A percentile compares a stretch with the other conserved stretches of the same genome.
phyloP scores from a whole-genome alignment of 2,888 invertebrate species.

The Diaperis boleti region DNA sequence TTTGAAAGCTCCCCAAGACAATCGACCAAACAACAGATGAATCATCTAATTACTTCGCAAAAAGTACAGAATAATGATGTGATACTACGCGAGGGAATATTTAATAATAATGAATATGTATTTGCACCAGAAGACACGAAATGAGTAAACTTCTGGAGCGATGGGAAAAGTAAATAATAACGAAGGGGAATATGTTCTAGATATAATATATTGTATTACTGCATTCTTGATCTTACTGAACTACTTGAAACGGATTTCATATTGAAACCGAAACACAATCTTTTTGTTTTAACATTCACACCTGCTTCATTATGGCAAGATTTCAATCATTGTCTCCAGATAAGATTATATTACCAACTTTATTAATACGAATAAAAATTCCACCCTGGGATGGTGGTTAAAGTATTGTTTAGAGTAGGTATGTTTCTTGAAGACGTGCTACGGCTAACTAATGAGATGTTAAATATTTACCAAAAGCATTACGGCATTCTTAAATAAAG shows the following conservation, averaged over 20 bases:
- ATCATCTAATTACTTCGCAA: too few relatives aligned
- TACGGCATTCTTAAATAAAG: conserved; percentile 12
- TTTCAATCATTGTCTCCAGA: neutral
- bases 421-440: neutral
- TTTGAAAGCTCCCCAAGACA: too few relatives aligned
- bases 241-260: neutral
- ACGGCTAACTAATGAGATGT: conserved; percentile 11
- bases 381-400: neutral
- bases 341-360: neutral
- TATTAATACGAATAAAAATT: neutral
- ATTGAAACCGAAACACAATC: too few relatives aligned
- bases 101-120: too few relatives aligned
- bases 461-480: conserved; percentile 16
- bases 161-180: too few relatives aligned
- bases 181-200: too few relatives aligned
- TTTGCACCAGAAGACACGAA: too few relatives aligned
- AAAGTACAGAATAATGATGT: too few relatives aligned
- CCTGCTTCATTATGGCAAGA: neutral
- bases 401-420: neutral
- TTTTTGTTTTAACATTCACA: neutral
- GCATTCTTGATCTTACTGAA: neutral
- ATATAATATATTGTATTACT: neutral
- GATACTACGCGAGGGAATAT: too few relatives aligned
- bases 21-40: too few relatives aligned
- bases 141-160: too few relatives aligned